phyloP scores from a whole-genome alignment of 2,797 vertebrate species.

The Enteromius fasciolatus region DNA sequence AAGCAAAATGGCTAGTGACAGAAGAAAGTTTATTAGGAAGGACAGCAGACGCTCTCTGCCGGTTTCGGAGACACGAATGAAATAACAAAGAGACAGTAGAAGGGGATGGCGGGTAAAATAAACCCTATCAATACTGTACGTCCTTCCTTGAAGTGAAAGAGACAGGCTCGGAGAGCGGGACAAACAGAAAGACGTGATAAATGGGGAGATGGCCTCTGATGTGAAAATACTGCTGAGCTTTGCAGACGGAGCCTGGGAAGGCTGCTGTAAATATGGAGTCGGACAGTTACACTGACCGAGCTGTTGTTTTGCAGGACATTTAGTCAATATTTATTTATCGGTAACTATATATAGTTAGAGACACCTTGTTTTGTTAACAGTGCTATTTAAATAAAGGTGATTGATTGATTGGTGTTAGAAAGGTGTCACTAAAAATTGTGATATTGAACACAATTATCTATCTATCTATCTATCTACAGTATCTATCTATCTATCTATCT shows the following conservation, averaged over 20 bases:
- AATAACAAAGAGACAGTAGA: constrained; percentile 50
- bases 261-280: constrained; percentile 24
- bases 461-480: no score
- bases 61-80: constrained; percentile 29
- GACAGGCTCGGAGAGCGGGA: constrained; percentile 31
- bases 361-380: not conserved
- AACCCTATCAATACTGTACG: constrained; percentile 41
- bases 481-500: no score
- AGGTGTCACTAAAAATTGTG: not conserved
- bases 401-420: no score
- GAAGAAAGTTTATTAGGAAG: constrained; percentile 37
- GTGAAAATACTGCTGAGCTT: constrained; percentile 44
- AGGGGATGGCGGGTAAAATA: constrained; percentile 42
- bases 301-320: constrained; percentile 29
- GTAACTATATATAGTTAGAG: constrained; percentile 11
- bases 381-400: no score
- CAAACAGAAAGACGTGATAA: constrained; percentile 38
- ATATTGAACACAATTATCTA: no score
- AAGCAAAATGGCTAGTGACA: constrained; percentile 19
- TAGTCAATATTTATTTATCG: constrained; percentile 22
- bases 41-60: constrained; percentile 25
- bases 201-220: constrained; percentile 26
- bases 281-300: constrained; percentile 16
- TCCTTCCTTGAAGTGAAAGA: constrained; percentile 46
- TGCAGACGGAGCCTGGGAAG: constrained; percentile 18